Evolutionary conservation across 2,888 invertebrate species (phyloP), one percentile per base, ranked within the genome.

Genomic region (Arctia plantaginis): DNA sequence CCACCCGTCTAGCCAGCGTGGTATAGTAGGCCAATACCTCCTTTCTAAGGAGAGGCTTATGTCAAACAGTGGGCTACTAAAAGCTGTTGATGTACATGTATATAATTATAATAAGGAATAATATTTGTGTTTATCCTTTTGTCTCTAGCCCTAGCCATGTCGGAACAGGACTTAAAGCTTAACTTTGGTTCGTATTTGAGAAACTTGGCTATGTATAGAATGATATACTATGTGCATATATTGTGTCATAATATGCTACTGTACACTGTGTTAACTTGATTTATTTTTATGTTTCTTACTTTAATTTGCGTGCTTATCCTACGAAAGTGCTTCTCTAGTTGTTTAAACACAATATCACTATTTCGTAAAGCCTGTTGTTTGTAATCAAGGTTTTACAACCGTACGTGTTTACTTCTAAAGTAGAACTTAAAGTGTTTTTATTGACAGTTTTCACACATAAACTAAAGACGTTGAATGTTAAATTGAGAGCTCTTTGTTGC

Each of bases 151-250:
- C 77, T 88, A 86, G 76, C 77, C 72, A 93, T 93, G 93, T 90
- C 92, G 86, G 91, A 90, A 74, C 88, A 89, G 83, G 90, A 93
- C 77, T 80, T 88, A 62, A 90, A 92, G 85, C 86, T 92, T 12
- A 87, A 92, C 78, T 92, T 92, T 78, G 94, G 94, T 94, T 90
- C 84, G 94, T 93, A 78, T 72, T 41, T 44, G 10, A 55, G 15
- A 18, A 62, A 27, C n/a, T 67, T 3, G 33, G 1, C 44, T n/a
- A 39, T 41, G 7, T 15, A 10, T 35, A 23, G 10, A 20, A 51
- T 51, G 51, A 13, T 47, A 47, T 18, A n/a, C 23, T n/a, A n/a
- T 3, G 10, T 44, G 15, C 15, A 44, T 44, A 44, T 44, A n/a
- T n/a, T n/a, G 18, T 44, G 44, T 44, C 4, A 35, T 35, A 35